Conservation (phyloP, 2,797 vertebrate species). For the Megalops cyprinoides region DNA sequence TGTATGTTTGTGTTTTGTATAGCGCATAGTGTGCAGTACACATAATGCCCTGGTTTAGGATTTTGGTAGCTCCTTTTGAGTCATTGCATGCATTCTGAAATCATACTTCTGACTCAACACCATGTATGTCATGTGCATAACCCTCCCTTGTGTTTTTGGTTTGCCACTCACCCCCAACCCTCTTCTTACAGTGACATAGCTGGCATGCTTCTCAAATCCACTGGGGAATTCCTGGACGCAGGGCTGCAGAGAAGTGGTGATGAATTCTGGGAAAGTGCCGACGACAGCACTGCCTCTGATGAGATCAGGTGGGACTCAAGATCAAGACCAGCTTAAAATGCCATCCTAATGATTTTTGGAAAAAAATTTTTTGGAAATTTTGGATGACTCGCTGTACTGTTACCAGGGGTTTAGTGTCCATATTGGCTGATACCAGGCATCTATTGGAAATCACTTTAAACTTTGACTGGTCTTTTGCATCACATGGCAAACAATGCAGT, state of each 20-base stretch:
- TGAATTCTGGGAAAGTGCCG: conserved; percentile 90
- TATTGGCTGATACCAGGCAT: too few species aligned
- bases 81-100: not conserved
- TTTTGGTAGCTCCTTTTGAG: not conserved
- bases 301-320: conserved; percentile 84
- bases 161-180: not conserved
- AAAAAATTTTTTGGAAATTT: not conserved
- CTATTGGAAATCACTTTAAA: too few species aligned
- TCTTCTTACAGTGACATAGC: conserved; percentile 86
- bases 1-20: too few species aligned
- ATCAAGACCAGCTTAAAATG: too few species aligned
- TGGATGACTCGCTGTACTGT: too few species aligned
- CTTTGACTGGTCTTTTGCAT: not conserved
- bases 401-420: too few species aligned
- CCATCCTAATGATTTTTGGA: not conserved
- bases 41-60: not conserved
- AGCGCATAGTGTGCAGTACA: too few species aligned
- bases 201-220: conserved; percentile 95
- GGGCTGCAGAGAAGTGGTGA: conserved; percentile 90
- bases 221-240: conserved; percentile 90
- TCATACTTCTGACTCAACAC: too few species aligned
- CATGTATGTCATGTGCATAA: not conserved
- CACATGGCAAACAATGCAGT: not conserved
- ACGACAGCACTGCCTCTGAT: conserved; percentile 90
- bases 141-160: not conserved